A percentile compares a stretch with the other conserved stretches of the same genome.
phyloP scores from a whole-genome alignment of 2,888 invertebrate genomes.

The Penaeus monodon region DNA sequence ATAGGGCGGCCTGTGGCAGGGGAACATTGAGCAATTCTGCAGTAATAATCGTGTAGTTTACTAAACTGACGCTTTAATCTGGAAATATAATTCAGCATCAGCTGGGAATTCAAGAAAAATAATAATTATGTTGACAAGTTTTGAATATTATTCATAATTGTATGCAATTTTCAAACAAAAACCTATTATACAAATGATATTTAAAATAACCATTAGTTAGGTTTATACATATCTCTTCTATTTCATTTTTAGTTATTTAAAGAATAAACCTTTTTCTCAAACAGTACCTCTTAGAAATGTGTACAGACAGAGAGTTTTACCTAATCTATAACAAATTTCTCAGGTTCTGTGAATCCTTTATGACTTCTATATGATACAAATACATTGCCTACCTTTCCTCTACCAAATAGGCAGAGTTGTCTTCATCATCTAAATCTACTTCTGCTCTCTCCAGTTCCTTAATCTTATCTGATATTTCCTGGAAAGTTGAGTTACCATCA shows the following conservation, averaged over 20 bases:
- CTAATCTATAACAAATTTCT: too few relatives aligned
- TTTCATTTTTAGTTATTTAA: too few relatives aligned
- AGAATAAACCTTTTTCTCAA: too few relatives aligned
- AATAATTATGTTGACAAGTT: neutral
- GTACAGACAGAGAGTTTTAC: too few relatives aligned
- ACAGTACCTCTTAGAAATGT: too few relatives aligned
- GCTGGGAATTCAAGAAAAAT: neutral
- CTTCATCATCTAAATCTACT: slow-evolving; percentile 81
- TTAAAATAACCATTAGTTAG: too few relatives aligned
- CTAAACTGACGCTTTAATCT: slow-evolving; percentile 62
- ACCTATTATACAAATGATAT: too few relatives aligned
- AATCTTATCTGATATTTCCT: slow-evolving; percentile 78
- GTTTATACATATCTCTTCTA: too few relatives aligned
- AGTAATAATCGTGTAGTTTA: slow-evolving; percentile 61
- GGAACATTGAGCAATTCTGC: slow-evolving; percentile 58
- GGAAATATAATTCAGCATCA: slow-evolving; percentile 5
- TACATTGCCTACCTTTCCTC: slow-evolving; percentile 74
- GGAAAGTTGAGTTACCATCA: neutral
- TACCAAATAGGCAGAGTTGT: slow-evolving; percentile 80
- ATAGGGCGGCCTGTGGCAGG: slow-evolving; percentile 57
- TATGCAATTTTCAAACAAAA: too few relatives aligned
- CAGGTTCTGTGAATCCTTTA: neutral
- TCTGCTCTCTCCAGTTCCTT: slow-evolving; percentile 79
- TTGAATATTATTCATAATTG: too few relatives aligned
- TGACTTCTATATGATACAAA: neutral